These are phyloP conservation scores for Chaetophractus vellerosus DNA, from an alignment of 2,797 vertebrate species.

Conservation along the genomic window DNA sequence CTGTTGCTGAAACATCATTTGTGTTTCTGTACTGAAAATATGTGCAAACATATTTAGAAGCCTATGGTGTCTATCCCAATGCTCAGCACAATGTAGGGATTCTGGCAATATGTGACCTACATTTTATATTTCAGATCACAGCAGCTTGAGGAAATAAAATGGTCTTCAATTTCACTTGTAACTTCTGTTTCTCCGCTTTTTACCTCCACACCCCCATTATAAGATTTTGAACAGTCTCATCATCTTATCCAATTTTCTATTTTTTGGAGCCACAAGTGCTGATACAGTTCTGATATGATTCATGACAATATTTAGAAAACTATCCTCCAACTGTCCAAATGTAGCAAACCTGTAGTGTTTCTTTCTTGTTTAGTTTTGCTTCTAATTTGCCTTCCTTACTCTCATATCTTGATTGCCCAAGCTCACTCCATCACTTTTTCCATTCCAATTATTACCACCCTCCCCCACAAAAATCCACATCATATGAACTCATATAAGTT, in stretches of 20 bases:
- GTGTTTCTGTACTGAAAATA: background rate
- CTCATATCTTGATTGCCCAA: background rate
- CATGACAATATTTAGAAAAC: background rate
- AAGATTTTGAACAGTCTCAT: background rate
- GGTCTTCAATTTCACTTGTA: background rate
- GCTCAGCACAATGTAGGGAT: background rate
- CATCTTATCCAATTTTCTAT: background rate
- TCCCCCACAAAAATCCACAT: fast-evolving
- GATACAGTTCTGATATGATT: background rate
- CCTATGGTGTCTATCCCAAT: background rate
- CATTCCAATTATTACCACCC: fast-evolving
- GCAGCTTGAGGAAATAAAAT: background rate
- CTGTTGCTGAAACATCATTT: background rate
- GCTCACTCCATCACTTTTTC: fast-evolving
- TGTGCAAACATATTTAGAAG: background rate
- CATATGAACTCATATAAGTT: background rate
- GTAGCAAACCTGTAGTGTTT: fast-evolving
- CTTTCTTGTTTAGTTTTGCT: background rate
- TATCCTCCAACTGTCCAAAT: fast-evolving
- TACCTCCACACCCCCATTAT: background rate
- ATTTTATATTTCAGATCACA: background rate
- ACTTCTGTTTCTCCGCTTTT: background rate
- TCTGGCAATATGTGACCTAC: background rate
- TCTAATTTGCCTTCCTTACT: fast-evolving
- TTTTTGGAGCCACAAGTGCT: background rate